Percentiles rank a stretch among this genome's conserved stretches.
These are phyloP conservation scores for Prenolepis imparis DNA, from an alignment of 2,888 invertebrate species.

Conservation along the genomic window DNA sequence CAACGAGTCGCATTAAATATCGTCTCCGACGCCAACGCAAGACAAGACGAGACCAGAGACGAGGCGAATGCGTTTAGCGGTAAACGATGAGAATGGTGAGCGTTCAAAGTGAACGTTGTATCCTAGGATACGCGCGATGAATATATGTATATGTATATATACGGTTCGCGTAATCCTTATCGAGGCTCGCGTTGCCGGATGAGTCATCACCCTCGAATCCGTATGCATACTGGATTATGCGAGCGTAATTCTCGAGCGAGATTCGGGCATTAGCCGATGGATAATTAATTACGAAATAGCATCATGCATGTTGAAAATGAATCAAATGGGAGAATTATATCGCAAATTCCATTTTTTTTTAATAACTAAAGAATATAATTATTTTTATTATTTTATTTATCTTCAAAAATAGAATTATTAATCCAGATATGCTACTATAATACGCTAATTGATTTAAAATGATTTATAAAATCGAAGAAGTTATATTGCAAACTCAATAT, in stretches of 20 bases:
- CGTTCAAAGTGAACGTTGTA: conserved; percentile 18
- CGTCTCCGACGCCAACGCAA: conserved; percentile 18
- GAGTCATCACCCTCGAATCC: conserved; percentile 32
- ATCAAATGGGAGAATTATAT: not conserved
- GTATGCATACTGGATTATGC: not conserved
- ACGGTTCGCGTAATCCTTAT: conserved; percentile 46
- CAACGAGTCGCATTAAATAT: conserved; percentile 8
- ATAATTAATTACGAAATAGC: not conserved
- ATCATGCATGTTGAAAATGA: not conserved
- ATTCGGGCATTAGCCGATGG: not conserved
- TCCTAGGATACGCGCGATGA: conserved; percentile 25
- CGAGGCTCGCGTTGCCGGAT: not conserved
- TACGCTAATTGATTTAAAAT: too few relatives aligned
- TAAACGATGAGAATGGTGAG: conserved; percentile 17
- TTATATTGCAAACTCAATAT: not conserved
- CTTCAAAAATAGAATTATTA: not conserved
- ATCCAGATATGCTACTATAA: too few relatives aligned
- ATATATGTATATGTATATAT: conserved; percentile 7
- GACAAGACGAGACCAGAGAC: not conserved
- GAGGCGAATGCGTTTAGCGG: conserved; percentile 24
- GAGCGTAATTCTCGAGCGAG: not conserved
- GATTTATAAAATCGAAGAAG: not conserved
- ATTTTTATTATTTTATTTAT: not conserved
- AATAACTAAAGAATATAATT: not conserved
- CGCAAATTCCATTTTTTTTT: not conserved